Evolutionary conservation across 2,113 vertebrate species (phyloP), one percentile per base, ranked within the genome.

Genomic region (Numenius arquata): DNA sequence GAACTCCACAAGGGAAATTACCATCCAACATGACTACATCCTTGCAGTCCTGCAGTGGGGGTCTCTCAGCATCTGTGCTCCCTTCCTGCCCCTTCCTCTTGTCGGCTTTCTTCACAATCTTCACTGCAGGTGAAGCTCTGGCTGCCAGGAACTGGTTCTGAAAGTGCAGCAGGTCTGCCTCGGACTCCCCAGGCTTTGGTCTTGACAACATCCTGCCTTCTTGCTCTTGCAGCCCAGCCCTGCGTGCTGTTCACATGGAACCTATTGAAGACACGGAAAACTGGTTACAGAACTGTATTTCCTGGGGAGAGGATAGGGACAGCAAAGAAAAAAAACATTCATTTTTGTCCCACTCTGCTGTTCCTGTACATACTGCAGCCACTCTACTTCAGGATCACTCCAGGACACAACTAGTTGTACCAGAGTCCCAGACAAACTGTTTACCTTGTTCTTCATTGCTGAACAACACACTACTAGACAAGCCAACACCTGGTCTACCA

Each of bases 171-270:
- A 99, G 97, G 95, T 99, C 99, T 12, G 97, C 98, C 97, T 99
- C 99, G 0, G 98, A 99, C 95, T 99, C 99, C 8, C 98, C 98
- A 30, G 99, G 98, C 89, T 99, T 99, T 14, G 99, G 99, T 91
- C 99, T 99, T 0, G 97, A 98, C 94, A 99, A 85, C 99, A 99
- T 99, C 90, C 67, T 96, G 76, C 21, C 76, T 55, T 70, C 61
- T 62, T 61, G 25, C 34, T 32, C 32, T 25, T 76, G 65, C 17
- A 59, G 78, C 19, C 75, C 16, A 20, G 75, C 30, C 43, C 40
- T 62, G 30, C 0, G 5, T 19, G 36, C 17, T 73, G 30, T n/a
- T 91, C 90, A 89, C 40, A 67, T 4, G 34, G 45, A 59, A 93
- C 26, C 55, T 70, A 67, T 0, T 7, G 0, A 87, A 85, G 11